A percentile compares a stretch with the other conserved stretches of the same genome.
phyloP scores from a whole-genome alignment of 2,888 invertebrate species.

The Gastrophysa polygoni region DNA sequence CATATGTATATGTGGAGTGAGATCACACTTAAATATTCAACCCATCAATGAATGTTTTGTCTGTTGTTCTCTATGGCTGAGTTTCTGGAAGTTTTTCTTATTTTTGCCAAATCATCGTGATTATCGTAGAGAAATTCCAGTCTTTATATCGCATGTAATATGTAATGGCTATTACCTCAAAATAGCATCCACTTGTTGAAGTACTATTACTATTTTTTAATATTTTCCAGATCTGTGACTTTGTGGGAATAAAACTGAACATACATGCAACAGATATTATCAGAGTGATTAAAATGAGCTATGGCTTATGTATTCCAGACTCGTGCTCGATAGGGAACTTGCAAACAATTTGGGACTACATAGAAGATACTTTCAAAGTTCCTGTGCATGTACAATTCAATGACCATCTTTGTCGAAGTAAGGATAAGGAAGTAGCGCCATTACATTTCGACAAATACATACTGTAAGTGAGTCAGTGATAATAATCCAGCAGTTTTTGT shows the following conservation, averaged over 20 bases:
- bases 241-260: constrained; percentile 18
- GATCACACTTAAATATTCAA: too few relatives aligned
- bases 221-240: constrained; percentile 27
- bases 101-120: too few relatives aligned
- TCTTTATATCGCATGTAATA: too few relatives aligned
- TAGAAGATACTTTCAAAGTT: constrained; percentile 35
- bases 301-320: constrained; percentile 40
- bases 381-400: constrained; percentile 34
- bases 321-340: constrained; percentile 38
- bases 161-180: too few relatives aligned
- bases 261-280: constrained; percentile 19
- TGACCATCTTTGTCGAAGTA: constrained; percentile 35
- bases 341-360: constrained; percentile 41
- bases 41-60: too few relatives aligned
- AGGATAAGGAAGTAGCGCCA: constrained; percentile 30
- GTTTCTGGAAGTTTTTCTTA: too few relatives aligned
- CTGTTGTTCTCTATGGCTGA: too few relatives aligned
- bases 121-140: too few relatives aligned
- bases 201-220: too few relatives aligned
- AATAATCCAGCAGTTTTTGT: too few relatives aligned
- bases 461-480: constrained; percentile 21
- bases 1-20: too few relatives aligned
- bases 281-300: constrained; percentile 25
- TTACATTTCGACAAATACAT: constrained; percentile 31
- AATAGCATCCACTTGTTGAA: too few relatives aligned